These are phyloP conservation scores for Ceyx erithaca DNA, from an alignment of 2,797 vertebrate species.

Conservation along the genomic window DNA sequence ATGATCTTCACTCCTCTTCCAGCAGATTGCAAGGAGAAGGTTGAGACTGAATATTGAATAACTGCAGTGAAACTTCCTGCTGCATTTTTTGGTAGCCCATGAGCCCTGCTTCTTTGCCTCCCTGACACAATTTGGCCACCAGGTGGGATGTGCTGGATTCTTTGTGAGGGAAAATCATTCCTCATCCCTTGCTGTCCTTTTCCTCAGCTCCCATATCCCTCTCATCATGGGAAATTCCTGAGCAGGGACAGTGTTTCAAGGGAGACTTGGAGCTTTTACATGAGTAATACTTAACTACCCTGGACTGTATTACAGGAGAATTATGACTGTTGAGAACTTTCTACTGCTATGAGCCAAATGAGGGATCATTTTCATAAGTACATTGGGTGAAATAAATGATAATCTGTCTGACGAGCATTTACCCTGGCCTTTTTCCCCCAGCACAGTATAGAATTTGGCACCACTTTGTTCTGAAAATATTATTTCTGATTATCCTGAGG, in stretches of 20 bases:
- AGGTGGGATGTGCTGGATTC: neutral
- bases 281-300: slow-evolving; percentile 37
- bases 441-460: slow-evolving; percentile 69
- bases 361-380: slow-evolving; percentile 79
- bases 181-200: neutral
- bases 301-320: slow-evolving; percentile 20
- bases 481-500: slow-evolving; percentile 64
- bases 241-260: slow-evolving; percentile 15
- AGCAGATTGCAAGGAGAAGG: neutral
- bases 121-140: neutral
- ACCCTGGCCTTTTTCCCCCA: slow-evolving; percentile 61
- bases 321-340: slow-evolving; percentile 60
- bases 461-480: slow-evolving; percentile 61
- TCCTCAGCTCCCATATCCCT: neutral
- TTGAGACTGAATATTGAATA: neutral
- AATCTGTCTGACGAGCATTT: slow-evolving; percentile 64
- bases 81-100: neutral
- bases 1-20: neutral
- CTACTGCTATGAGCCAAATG: slow-evolving; percentile 61
- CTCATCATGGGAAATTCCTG: neutral
- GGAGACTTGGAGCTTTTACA: slow-evolving; percentile 10
- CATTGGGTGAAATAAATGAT: slow-evolving; percentile 73
- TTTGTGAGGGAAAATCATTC: neutral
- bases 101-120: neutral
- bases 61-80: neutral